Base-by-base conservation (phyloP, 2,113 vertebrate genomes). In the Siphamia tubifer region DNA sequence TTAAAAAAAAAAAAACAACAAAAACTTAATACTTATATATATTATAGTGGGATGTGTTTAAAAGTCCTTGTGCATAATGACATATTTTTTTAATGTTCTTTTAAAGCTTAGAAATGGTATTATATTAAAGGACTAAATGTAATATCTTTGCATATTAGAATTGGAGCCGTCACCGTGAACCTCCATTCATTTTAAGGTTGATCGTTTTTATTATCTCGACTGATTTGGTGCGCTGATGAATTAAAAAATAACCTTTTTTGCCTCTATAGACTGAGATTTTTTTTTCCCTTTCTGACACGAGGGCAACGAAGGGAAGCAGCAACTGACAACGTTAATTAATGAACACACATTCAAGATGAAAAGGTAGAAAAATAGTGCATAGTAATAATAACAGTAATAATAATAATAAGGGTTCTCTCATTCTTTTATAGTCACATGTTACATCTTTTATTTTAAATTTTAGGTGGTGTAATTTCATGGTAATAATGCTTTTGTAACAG, bases 281-380 rank as follows among this genome's bases (percentile, higher is more conserved):
- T 57, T n/a, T n/a, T n/a, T n/a, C n/a, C 0, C 20, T 73, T 24
- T 74, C 23, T 45, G 27, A 73, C 36, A 74, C 17, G 0, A 12
- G 19, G 42, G 12, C 40, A 52, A 1, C 42, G 30, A 44, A n/a
- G 15, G 3, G 40, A 36, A 45, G 67, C 15, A 58, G 23, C 38
- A 51, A 32, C 23, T 28, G 38, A 71, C 15, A 11, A 47, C 60
- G 38, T 44, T 67, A 77, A 71, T 60, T 42, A 56, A 16, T 67
- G 64, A 43, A 38, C 19, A 42, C 8, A 20, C 36, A 54, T 21
- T 44, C 24, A 19, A 38, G 28, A 47, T 25, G 12, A 49, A 36
- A 39, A 12, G 32, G 0, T 8, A 4, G 15, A n/a, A 49, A 52
- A 44, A 60, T 13, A 16, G 34, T 43, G 11, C 47, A 30, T 3